These are phyloP conservation scores for Alcedo quadribrachys DNA, from an alignment of 2,797 vertebrate species.

Conservation along the genomic window DNA sequence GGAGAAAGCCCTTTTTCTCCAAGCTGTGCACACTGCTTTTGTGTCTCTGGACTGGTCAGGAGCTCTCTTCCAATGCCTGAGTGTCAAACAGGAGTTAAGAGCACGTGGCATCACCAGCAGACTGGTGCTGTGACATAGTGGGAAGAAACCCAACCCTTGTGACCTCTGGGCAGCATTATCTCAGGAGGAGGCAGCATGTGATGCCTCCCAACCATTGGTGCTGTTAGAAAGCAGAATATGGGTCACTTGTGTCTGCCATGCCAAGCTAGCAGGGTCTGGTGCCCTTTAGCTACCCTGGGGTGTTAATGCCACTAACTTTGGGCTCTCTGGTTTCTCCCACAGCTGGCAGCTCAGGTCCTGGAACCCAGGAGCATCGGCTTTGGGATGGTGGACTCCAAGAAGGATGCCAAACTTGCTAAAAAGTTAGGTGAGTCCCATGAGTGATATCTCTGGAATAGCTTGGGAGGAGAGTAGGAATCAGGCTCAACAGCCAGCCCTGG, in stretches of 20 bases:
- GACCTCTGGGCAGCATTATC: conserved; percentile 12
- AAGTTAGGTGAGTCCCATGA: conserved; percentile 85
- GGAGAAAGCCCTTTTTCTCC: neutral
- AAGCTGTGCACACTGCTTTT: neutral
- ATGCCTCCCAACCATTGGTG: neutral
- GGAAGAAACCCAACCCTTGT: conserved; percentile 34
- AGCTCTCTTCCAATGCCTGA: neutral
- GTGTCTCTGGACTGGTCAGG: rapidly evolving
- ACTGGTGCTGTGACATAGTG: neutral
- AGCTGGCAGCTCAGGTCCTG: conserved; percentile 94
- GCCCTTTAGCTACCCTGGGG: neutral
- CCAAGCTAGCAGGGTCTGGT: neutral
- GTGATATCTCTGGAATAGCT: neutral
- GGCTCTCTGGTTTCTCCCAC: conserved; percentile 33
- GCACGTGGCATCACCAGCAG: neutral
- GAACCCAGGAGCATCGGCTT: conserved; percentile 93
- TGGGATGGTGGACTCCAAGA: conserved; percentile 92
- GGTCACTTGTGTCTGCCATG: neutral
- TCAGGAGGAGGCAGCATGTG: conserved; percentile 20
- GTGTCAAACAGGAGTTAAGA: neutral
- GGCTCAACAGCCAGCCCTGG: neutral
- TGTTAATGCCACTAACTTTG: neutral
- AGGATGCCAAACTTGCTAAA: conserved; percentile 93
- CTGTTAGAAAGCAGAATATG: conserved; percentile 3
- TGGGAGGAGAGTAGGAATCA: neutral